Evolutionary conservation across 2,113 vertebrate genomes (phyloP).

Genomic region (Talpa occidentalis): DNA sequence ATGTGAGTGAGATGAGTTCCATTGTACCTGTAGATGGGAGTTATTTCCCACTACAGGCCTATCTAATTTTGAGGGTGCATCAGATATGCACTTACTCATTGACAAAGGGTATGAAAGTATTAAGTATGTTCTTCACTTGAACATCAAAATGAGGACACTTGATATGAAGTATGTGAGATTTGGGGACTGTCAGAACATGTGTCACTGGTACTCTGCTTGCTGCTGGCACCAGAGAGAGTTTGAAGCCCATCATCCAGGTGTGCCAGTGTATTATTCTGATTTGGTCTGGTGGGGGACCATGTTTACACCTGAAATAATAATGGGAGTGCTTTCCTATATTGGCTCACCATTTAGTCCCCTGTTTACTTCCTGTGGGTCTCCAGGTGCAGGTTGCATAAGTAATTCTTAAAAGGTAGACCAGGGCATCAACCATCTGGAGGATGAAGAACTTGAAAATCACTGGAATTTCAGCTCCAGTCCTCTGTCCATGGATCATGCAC

Average conservation of each 20-base stretch:
- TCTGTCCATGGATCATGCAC: background rate
- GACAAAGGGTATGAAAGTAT: background rate
- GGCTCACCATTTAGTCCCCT: background rate
- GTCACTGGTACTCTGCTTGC: background rate
- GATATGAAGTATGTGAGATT: background rate
- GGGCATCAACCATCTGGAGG: background rate
- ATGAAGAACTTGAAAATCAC: background rate
- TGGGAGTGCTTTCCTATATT: background rate
- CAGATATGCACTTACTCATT: background rate
- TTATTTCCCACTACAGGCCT: background rate
- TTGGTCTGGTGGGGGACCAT: slow-evolving; percentile 15
- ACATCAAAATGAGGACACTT: background rate
- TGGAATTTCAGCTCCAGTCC: background rate
- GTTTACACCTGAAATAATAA: slow-evolving; percentile 41
- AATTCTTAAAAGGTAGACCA: background rate
- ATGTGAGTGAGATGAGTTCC: background rate
- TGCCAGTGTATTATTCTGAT: background rate
- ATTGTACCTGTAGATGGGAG: background rate
- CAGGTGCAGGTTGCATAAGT: slow-evolving; percentile 25
- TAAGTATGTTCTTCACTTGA: background rate
- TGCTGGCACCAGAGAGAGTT: background rate
- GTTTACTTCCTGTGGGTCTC: background rate
- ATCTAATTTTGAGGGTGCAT: background rate
- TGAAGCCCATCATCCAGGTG: slow-evolving; percentile 21
- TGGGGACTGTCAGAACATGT: background rate